Evolutionary conservation across 2,113 vertebrate species (phyloP), one percentile per base, ranked within the genome.

Genomic region (Erinaceus europaeus): DNA sequence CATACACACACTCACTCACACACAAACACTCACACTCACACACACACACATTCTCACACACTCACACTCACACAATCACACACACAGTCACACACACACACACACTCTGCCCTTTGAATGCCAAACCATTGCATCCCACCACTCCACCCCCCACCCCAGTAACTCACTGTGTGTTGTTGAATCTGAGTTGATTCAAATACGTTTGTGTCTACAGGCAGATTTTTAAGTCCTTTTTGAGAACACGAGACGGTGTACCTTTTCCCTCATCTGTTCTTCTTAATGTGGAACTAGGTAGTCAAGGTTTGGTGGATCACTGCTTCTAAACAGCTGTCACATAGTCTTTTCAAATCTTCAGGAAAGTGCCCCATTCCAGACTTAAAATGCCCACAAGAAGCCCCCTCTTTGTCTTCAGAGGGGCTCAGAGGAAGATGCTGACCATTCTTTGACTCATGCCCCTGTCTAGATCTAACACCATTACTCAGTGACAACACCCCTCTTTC

Each of bases 281-380:
- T 29, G 55, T 5, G 81, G 52, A 32, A 29, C 27, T 69, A 72
- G 59, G 32, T 74, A 11, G 82, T 87, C 40, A 48, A 69, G 23
- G 69, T 20, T 77, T 48, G 71, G 77, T 0, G 42, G 59, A 68
- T 5, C 48, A 20, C 67, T 27, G 40, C 59, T 65, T 79, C 17
- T 67, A 86, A 62, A 86, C 2, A 64, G 62, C 38, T 9, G 34
- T 69, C 21, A 57, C 14, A 17, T 9, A 53, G 5, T 52, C 44
- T 86, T 85, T 91, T 48, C 53, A 55, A 90, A 86, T 48, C 75
- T 88, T 76, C n/a, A 76, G 34, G 81, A 57, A 46, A 81, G 55
- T 53, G 12, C 36, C 44, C 25, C 68, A 50, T 23, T 53, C 40
- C 21, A 88, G 72, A 86, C 8, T 25, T 72, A 55, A 55, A 59